Percentiles rank a stretch among this genome's conserved stretches.
These are phyloP conservation scores for Labrus mixtus DNA, from an alignment of 2,113 vertebrate species.

Conservation along the genomic window DNA sequence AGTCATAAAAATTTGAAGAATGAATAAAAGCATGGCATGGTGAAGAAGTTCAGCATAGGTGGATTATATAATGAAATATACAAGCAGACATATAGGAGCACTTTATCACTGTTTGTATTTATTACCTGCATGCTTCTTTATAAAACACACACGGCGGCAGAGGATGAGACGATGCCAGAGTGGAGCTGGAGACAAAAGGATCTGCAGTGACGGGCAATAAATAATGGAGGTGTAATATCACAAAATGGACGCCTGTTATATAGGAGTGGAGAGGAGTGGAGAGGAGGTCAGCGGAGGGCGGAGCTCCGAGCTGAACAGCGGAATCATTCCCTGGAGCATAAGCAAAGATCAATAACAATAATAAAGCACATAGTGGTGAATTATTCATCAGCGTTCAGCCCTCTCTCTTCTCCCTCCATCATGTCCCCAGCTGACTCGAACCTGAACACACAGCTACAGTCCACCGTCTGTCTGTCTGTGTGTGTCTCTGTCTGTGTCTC, in stretches of 20 bases:
- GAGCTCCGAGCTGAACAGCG: constrained; percentile 75
- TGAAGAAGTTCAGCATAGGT: background rate
- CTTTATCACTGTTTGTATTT: background rate
- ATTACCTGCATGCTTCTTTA: background rate
- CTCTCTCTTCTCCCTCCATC: constrained; percentile 69
- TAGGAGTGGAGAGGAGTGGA: constrained; percentile 54
- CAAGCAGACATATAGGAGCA: background rate
- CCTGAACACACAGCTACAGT: background rate
- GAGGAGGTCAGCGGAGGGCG: constrained; percentile 77
- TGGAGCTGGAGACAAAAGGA: constrained; percentile 67
- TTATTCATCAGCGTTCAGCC: constrained; percentile 75
- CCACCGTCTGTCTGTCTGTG: background rate
- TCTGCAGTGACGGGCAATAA: constrained; percentile 77
- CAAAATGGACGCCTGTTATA: constrained; percentile 75
- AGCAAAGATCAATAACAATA: constrained; percentile 72
- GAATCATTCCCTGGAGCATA: constrained; percentile 78
- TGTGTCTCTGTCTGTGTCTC: no score
- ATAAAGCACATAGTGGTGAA: constrained; percentile 78
- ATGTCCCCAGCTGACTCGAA: constrained; percentile 40
- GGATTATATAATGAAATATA: background rate
- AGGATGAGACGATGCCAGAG: constrained; percentile 22
- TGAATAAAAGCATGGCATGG: background rate
- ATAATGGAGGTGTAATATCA: constrained; percentile 86
- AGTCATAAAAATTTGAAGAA: background rate
- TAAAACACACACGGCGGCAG: background rate